Conservation (phyloP, 2,888 invertebrate species). For the Pseudanteris insignis region DNA sequence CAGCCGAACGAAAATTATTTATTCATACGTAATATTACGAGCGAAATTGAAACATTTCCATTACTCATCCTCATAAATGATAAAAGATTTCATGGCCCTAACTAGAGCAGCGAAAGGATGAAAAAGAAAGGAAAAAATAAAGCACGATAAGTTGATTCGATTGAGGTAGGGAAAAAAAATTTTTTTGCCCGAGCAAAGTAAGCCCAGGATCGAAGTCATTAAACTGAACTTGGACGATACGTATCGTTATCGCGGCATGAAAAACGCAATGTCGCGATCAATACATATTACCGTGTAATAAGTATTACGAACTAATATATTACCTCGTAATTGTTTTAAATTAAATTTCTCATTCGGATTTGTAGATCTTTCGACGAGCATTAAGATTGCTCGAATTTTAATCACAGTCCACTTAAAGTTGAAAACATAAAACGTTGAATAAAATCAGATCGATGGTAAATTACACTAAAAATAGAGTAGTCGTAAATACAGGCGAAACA, state of each 20-base stretch:
- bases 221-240: conserved; percentile 14
- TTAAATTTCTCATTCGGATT: conserved; percentile 27
- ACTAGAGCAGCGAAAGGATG: no score
- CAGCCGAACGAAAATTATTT: no score
- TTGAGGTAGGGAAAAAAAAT: no score
- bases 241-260: conserved; percentile 20
- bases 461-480: neutral
- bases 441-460: conserved; percentile 21
- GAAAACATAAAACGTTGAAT: conserved; percentile 5
- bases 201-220: conserved; percentile 7
- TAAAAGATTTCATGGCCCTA: no score
- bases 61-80: no score
- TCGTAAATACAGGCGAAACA: neutral
- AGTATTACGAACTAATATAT: conserved; percentile 16
- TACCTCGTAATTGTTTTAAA: conserved; percentile 37
- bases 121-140: conserved; percentile 5
- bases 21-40: no score
- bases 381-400: conserved; percentile 24
- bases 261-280: conserved; percentile 7
- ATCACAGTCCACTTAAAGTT: conserved; percentile 2
- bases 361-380: conserved; percentile 9
- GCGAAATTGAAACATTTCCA: no score
- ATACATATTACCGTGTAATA: no score
- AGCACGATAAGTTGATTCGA: no score
- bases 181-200: no score